Evolutionary conservation across 30 jellyfish, hydroid and myxozoan species (phyloP).

Genomic region (Mastigias papua): DNA sequence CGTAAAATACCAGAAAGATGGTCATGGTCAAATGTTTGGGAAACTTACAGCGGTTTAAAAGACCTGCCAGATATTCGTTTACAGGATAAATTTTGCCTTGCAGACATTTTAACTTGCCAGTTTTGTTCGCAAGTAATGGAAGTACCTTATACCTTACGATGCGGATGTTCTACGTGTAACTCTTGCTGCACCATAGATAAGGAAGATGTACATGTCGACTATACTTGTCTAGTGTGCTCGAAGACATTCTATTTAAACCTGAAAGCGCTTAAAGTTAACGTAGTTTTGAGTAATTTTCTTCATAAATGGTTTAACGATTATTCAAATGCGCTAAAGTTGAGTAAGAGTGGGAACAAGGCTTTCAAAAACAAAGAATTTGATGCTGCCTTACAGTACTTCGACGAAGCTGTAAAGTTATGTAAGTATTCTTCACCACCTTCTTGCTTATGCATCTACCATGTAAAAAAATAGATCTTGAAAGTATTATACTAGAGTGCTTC

Average conservation of each 20-base stretch:
- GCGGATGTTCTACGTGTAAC: background rate
- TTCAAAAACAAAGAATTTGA: background rate
- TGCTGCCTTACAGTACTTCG: background rate
- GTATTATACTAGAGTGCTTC: no score
- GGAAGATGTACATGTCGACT: background rate
- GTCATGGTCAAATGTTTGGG: background rate
- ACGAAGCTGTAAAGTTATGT: background rate
- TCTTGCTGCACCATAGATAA: background rate
- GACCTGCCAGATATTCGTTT: background rate
- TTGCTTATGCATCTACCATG: background rate
- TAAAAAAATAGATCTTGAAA: no score
- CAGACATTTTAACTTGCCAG: background rate
- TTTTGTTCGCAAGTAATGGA: background rate
- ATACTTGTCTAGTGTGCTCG: background rate
- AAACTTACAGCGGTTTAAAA: background rate
- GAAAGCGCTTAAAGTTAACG: background rate
- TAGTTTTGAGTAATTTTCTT: background rate
- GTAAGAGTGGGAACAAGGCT: background rate
- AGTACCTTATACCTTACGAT: background rate
- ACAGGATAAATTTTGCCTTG: background rate
- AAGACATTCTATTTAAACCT: background rate
- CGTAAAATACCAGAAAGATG: background rate
- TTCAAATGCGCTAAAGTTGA: background rate
- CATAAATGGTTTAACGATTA: background rate
- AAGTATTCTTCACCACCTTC: background rate